phyloP scores from a whole-genome alignment of 1,140 invertebrate genomes.

The Lasaia peninsularis region DNA sequence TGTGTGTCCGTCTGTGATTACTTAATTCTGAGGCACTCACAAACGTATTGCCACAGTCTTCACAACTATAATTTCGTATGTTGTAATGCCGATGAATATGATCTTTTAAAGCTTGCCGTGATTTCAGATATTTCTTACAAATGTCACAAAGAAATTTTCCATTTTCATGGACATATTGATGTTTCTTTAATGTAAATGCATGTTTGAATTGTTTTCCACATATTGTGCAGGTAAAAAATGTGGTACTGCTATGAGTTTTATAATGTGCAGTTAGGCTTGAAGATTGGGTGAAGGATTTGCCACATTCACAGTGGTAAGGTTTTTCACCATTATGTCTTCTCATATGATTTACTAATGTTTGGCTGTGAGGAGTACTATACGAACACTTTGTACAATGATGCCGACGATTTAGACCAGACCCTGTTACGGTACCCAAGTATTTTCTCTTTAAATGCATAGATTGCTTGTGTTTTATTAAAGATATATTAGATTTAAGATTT shows the following conservation, averaged over 20 bases:
- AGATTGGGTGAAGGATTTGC: conserved; percentile 78
- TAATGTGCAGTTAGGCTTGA: conserved; percentile 69
- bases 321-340: conserved; percentile 77
- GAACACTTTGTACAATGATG: conserved; percentile 66
- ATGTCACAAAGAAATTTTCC: conserved; percentile 48
- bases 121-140: conserved; percentile 64
- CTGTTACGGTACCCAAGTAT: conserved; percentile 55
- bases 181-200: conserved; percentile 63
- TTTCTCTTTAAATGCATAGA: conserved; percentile 59
- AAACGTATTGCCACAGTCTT: conserved; percentile 70
- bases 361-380: conserved; percentile 68
- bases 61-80: conserved; percentile 69
- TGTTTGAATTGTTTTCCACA: conserved; percentile 82
- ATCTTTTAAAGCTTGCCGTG: conserved; percentile 53
- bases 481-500: conserved; percentile 43
- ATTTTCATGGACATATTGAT: conserved; percentile 59
- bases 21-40: conserved; percentile 64
- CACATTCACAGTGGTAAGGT: conserved; percentile 78
- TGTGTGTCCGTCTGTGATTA: conserved; percentile 68
- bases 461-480: conserved; percentile 44
- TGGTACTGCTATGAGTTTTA: conserved; percentile 69
- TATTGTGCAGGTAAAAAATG: conserved; percentile 78
- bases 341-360: conserved; percentile 69
- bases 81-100: conserved; percentile 72
- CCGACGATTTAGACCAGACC: conserved; percentile 49